Conservation (phyloP, 2,113 vertebrate species). For the Neomonachus schauinslandi region DNA sequence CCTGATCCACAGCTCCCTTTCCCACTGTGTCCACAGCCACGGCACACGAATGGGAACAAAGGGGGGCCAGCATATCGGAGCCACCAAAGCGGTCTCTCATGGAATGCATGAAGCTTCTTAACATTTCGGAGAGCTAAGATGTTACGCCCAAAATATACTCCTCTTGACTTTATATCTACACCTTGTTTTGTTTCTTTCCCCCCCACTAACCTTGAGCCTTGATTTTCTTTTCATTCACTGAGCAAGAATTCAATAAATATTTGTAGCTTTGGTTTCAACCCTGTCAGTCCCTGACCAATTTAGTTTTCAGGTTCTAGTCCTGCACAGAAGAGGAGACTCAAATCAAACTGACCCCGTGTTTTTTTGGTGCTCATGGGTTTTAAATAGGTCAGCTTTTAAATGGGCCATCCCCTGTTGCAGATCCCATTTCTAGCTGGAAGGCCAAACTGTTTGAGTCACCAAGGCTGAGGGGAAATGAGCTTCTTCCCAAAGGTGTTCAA, state of each 20-base stretch:
- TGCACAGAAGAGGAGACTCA: conserved; percentile 49
- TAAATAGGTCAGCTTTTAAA: conserved; percentile 81
- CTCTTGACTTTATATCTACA: neutral
- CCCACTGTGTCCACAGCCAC: too few relatives aligned
- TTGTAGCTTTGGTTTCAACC: conserved; percentile 21
- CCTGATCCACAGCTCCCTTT: neutral
- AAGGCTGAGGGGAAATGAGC: neutral
- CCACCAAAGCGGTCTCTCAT: neutral
- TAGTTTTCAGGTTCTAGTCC: conserved; percentile 51
- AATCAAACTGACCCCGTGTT: conserved; percentile 64
- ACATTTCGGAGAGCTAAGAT: neutral
- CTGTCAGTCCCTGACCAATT: conserved; percentile 55
- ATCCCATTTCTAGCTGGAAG: conserved; percentile 64
- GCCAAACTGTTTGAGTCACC: conserved; percentile 48
- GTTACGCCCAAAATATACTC: neutral
- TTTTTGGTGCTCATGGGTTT: conserved; percentile 68
- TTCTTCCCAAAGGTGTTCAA: neutral
- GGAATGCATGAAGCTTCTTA: neutral
- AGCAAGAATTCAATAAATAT: conserved; percentile 29
- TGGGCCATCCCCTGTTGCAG: conserved; percentile 73
- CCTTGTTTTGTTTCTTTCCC: neutral
- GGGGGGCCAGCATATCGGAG: neutral
- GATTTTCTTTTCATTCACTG: neutral
- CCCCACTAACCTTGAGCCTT: neutral
- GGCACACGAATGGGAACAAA: neutral